phyloP scores from a whole-genome alignment of 2,113 vertebrate species.

The Apaloderma vittatum region DNA sequence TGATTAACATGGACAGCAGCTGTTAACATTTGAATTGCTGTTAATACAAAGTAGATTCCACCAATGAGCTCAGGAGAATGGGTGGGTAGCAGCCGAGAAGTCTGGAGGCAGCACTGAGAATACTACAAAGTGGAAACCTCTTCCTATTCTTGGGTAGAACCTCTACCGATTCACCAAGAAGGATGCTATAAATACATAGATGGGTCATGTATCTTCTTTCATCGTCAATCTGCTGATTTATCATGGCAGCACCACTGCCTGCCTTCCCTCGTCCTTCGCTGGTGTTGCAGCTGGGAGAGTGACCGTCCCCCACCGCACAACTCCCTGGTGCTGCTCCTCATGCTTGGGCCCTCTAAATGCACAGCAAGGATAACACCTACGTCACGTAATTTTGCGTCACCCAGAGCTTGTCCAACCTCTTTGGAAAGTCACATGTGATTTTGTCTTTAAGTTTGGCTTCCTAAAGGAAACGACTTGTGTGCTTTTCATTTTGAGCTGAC shows the following conservation, averaged over 20 bases:
- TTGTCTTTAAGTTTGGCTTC: not conserved
- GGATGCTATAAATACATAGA: not conserved
- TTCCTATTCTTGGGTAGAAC: not conserved
- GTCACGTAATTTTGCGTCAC: not conserved
- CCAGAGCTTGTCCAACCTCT: not conserved
- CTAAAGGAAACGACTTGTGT: accelerated
- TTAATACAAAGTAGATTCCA: conserved; percentile 51
- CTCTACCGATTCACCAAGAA: not conserved
- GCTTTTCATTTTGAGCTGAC: not conserved
- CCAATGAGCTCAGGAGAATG: not conserved
- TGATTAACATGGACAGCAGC: conserved; percentile 50
- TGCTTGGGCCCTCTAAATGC: accelerated
- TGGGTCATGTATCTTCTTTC: not conserved
- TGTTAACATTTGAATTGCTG: conserved; percentile 54
- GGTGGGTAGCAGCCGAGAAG: not conserved
- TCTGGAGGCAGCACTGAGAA: not conserved
- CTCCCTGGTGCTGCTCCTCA: not conserved
- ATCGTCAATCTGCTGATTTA: not conserved
- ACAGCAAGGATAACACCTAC: not conserved
- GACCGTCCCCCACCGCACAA: not conserved
- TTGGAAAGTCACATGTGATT: not conserved
- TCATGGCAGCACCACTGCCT: not conserved
- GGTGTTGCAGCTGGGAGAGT: too few species aligned
- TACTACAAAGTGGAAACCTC: not conserved
- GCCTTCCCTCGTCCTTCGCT: not conserved